Evolutionary conservation across 2,888 invertebrate genomes (phyloP), one percentile per base, ranked within the genome.

Genomic region (Oscheius sp.): DNA sequence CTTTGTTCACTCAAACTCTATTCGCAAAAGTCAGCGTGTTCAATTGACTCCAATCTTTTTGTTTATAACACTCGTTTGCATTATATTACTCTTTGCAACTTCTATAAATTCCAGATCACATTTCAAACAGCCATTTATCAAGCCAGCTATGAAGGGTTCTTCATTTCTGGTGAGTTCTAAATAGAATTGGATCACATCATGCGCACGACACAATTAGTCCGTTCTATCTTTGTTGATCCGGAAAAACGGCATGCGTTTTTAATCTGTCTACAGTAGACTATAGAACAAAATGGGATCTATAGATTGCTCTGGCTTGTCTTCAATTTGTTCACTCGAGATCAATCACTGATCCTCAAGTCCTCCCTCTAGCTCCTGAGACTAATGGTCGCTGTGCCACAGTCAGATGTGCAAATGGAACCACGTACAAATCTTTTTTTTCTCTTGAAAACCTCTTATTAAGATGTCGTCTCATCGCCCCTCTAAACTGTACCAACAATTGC

Each of bases 401-500:
- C 17, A 61, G 31, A 61, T 61, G 61, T 42, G n/a, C 42, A 15
- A 29, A 25, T 29, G 61, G 61, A 27, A n/a, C 8, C 8, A 45
- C 45, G 61, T 61, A 61, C 8, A 23, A 15, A 17, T 20, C 20
- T 8, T 6, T 10, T 42, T 33, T 17, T 17, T 4, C 3, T 1
- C 29, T 25, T 27, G 15, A 23, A 1, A 4, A 25, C 8, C 3
- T n/a, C 10, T 17, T 12, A 15, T 45, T 45, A 2, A 61, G 61
- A 15, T 61, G 61, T 17, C 25, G 29, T 15, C 42, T 61, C 8
- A 39, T 61, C 17, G 25, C 61, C 3, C 42, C 42, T n/a, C 27
- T n/a, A 27, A 31, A 61, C 29, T 61, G 61, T 23, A 61, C 25
- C 8, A 17, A 61, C 8, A 61, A 61, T 27, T 61, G 61, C 31